Base-by-base conservation (phyloP, 1,140 invertebrate species). In the Drosophila orena region DNA sequence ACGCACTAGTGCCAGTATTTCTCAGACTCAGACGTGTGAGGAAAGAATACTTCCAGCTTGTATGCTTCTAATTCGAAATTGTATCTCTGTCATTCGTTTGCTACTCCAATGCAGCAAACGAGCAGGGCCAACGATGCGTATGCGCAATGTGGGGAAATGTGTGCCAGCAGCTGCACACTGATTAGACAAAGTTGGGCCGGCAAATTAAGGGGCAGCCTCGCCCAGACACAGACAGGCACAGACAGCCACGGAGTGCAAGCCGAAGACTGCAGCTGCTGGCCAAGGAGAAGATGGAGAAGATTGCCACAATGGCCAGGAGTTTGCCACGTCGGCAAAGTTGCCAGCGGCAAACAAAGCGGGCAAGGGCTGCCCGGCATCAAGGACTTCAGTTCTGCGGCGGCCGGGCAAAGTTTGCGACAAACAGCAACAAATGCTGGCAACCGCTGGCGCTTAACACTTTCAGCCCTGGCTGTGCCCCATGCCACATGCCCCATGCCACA, bases 401-500 rank as follows among this genome's bases (percentile, higher is more conserved):
- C 59, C 46, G 62, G 30, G 43, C 24, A 69, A 79, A 79, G 61
- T 79, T 79, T 73, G 62, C 40, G 55, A 53, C 44, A 77, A 57
- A 54, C 72, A 77, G 55, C 72, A 60, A 61, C 61, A 73, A 81
- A 57, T 73, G 77, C 77, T 60, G 80, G 62, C 70, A 81, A 81
- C 80, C 59, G 80, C 79, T 79, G 61, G 79, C 60, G 80, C 80
- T 71, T 58, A 83, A 84, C 79, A 84, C 79, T 79, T 83, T 79
- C 75, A 22, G 54, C 27, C 17, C 0, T 17, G 17, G 17, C 17
- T 17, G 17, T 17, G 17, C 17, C 17, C 17, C 17, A 17, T 17
- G 17, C 17, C 17, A 0, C 17, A 17, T 17, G 17, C 17, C 17
- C 17, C 17, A 17, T 17, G 17, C 17, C 17, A 0, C 17, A 17